phyloP scores from a whole-genome alignment of 2,113 vertebrate genomes.

The Hystrix cristata region DNA sequence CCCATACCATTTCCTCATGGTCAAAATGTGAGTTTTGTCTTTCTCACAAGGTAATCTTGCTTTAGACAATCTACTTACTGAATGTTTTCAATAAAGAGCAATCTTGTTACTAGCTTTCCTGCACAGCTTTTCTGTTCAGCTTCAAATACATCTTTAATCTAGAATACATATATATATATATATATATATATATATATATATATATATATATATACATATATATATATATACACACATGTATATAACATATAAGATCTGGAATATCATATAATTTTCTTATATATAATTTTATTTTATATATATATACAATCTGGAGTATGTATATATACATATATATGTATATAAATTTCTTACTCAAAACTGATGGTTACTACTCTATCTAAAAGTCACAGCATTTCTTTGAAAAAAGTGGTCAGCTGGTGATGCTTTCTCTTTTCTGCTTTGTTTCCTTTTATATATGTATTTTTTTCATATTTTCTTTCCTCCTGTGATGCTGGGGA shows the following conservation, averaged over 20 bases:
- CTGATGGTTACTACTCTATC: slow-evolving; percentile 68
- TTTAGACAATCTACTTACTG: slow-evolving; percentile 80
- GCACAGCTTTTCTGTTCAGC: slow-evolving; percentile 60
- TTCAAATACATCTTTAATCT: slow-evolving; percentile 80
- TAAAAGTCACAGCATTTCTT: slow-evolving; percentile 73
- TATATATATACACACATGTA: background rate
- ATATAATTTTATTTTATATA: slow-evolving; percentile 10
- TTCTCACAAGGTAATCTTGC: slow-evolving; percentile 74
- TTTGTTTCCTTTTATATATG: background rate
- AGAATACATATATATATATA: slow-evolving; percentile 57
- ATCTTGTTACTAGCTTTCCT: slow-evolving; percentile 78
- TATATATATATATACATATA: too few species aligned
- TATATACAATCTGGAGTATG: slow-evolving; percentile 60
- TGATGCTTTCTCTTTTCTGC: slow-evolving; percentile 73
- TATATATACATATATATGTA: slow-evolving; percentile 59
- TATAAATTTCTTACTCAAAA: slow-evolving; percentile 65
- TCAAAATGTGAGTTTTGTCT: slow-evolving; percentile 70
- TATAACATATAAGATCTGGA: too few species aligned
- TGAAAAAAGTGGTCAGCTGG: slow-evolving; percentile 65
- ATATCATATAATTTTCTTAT: too few species aligned
- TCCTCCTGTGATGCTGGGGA: background rate
- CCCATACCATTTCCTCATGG: slow-evolving; percentile 66
- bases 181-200: slow-evolving; percentile 58
- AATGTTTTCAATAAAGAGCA: slow-evolving; percentile 77
- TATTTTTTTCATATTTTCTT: background rate